Conservation (phyloP, 2,888 invertebrate genomes). For the Microchrysa polita region DNA sequence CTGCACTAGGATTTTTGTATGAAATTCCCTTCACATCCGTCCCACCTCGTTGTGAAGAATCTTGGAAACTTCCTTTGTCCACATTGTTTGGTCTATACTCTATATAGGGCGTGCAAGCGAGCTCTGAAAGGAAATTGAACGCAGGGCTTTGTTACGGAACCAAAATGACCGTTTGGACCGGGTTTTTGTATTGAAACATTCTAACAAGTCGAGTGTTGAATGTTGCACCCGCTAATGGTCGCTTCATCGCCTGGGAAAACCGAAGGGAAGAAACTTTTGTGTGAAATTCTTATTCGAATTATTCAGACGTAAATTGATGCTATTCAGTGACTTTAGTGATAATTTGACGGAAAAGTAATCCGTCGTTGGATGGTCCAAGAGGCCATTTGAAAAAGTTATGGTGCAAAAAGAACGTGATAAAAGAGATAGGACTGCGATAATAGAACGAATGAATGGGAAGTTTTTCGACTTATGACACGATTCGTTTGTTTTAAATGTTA, state of each 20-base stretch:
- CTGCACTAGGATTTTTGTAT: too few relatives aligned
- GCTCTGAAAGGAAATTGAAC: neutral
- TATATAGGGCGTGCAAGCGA: too few relatives aligned
- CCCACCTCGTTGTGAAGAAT: neutral
- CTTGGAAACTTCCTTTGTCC: neutral
- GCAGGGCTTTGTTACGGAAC: neutral
- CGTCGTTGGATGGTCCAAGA: neutral
- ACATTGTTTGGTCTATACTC: too few relatives aligned
- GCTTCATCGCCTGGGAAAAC: neutral
- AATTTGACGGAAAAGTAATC: neutral
- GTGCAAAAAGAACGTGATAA: neutral
- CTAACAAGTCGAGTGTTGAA: neutral
- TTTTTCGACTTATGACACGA: neutral
- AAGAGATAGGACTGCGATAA: neutral
- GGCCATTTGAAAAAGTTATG: neutral
- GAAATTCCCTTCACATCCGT: neutral
- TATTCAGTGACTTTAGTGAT: constrained; percentile 11
- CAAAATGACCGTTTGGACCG: neutral
- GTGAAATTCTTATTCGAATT: constrained; percentile 9
- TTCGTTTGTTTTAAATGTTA: constrained; percentile 1
- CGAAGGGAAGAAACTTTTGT: neutral
- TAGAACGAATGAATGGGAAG: neutral
- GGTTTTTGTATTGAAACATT: constrained; percentile 5
- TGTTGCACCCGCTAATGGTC: constrained; percentile 9
- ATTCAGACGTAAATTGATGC: constrained; percentile 22